Base-by-base conservation (phyloP, 1,140 invertebrate genomes). In the Manduca sexta region DNA sequence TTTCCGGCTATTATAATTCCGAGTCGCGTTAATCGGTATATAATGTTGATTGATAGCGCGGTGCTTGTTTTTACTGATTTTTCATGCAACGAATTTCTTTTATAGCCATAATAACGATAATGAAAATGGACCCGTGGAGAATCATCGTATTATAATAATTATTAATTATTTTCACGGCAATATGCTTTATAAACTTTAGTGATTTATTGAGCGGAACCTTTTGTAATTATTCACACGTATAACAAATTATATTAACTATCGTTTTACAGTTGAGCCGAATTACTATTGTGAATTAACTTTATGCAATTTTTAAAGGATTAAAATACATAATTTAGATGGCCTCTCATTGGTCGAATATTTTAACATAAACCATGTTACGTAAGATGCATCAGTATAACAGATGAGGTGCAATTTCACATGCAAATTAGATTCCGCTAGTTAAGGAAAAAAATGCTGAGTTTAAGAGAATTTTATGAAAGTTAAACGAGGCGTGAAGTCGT, bases 401-500 rank as follows among this genome's bases (percentile, higher is more conserved):
- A n/a, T 35, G 13, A 12, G n/a, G 0, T 12, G n/a, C 33, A 14
- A 12, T 12, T 43, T 51, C 48, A 60, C 59, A 60, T 59, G 54
- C 51, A 66, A 74, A 75, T 69, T 74, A 64, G 59, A 78, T 76
- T 74, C 60, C 47, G 50, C 72, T 63, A 73, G 65, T 70, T 68
- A 65, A 67, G 64, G 52, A 58, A 76, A 71, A 83, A 80, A 80
- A 75, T 62, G 73, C 74, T 74, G 74, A 76, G 66, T 78, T 69
- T 67, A 72, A 69, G 70, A 65, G 74, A 82, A 81, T 83, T 82
- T 75, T 81, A 83, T 83, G 75, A 78, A 81, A 76, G 79, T 79
- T 80, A 83, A 83, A 84, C 81, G 81, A 84, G 75, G 54, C 75
- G 68, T 74, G 70, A 75, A 80, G 68, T 73, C 79, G 79, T 84